Conservation (phyloP, 2,888 invertebrate species). For the Hypomecis punctinalis region DNA sequence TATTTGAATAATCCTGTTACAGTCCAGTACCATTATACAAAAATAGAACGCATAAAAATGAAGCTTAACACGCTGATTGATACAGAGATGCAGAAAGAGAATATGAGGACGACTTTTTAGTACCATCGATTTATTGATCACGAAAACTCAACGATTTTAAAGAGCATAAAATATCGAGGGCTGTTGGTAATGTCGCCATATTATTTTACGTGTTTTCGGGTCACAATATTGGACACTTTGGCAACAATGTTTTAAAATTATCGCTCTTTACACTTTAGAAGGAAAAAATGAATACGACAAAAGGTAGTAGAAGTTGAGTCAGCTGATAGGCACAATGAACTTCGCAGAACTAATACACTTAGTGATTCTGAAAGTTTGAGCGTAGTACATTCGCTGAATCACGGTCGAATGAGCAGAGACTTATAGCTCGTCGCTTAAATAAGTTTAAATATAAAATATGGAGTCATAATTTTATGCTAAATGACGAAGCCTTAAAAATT, state of each 20-base stretch:
- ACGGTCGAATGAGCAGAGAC: slow-evolving; percentile 50
- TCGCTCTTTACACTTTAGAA: slow-evolving; percentile 55
- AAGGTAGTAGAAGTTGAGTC: slow-evolving; percentile 72
- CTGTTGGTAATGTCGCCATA: slow-evolving; percentile 44
- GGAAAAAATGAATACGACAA: slow-evolving; percentile 50
- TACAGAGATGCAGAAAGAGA: slow-evolving; percentile 50
- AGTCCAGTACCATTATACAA: slow-evolving; percentile 37
- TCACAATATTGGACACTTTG: slow-evolving; percentile 61
- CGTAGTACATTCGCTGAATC: slow-evolving; percentile 57
- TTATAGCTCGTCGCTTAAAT: slow-evolving; percentile 17
- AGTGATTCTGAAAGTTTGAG: slow-evolving; percentile 56
- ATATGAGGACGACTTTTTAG: slow-evolving; percentile 38
- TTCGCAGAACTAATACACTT: slow-evolving; percentile 61
- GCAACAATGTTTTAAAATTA: slow-evolving; percentile 67
- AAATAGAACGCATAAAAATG: slow-evolving; percentile 59
- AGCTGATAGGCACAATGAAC: slow-evolving; percentile 79
- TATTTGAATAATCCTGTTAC: slow-evolving; percentile 34
- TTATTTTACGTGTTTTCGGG: slow-evolving; percentile 55
- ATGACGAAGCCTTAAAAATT: slow-evolving; percentile 30
- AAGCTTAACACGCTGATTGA: slow-evolving; percentile 64
- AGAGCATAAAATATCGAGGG: slow-evolving; percentile 19
- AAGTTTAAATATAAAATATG: slow-evolving; percentile 9
- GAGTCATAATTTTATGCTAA: slow-evolving; percentile 1
- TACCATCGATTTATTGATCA: slow-evolving; percentile 49
- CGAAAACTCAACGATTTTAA: slow-evolving; percentile 35